phyloP scores from a whole-genome alignment of 2,113 vertebrate species.

The Charina bottae region DNA sequence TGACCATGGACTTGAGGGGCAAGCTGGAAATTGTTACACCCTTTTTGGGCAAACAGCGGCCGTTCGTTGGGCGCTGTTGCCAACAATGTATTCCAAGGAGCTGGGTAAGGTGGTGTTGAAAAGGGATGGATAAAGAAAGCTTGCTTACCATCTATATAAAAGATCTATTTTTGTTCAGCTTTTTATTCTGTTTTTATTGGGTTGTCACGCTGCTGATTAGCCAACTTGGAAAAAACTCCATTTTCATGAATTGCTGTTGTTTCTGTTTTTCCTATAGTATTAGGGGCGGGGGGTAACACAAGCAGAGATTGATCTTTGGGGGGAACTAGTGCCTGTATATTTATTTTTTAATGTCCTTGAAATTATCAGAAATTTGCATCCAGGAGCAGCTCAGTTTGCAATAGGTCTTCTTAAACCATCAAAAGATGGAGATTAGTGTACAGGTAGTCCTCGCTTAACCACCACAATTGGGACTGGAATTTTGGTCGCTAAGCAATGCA shows the following conservation, averaged over 20 bases:
- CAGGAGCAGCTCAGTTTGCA: no score
- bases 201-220: neutral
- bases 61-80: constrained; percentile 68
- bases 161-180: neutral
- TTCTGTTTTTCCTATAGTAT: neutral
- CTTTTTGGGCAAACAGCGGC: constrained; percentile 68
- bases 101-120: constrained; percentile 67
- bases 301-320: neutral
- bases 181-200: neutral
- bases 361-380: neutral
- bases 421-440: neutral
- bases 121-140: neutral
- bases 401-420: neutral
- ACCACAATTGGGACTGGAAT: no score
- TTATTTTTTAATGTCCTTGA: neutral
- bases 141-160: neutral
- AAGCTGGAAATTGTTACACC: constrained; percentile 68
- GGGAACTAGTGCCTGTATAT: neutral
- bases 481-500: no score
- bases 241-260: neutral
- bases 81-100: constrained; percentile 76
- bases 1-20: constrained; percentile 36
- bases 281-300: neutral
- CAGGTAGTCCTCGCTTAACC: no score
- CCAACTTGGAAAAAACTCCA: neutral